Evolutionary conservation across 2,797 vertebrate genomes (phyloP).

Genomic region (Phoebastria nigripes): DNA sequence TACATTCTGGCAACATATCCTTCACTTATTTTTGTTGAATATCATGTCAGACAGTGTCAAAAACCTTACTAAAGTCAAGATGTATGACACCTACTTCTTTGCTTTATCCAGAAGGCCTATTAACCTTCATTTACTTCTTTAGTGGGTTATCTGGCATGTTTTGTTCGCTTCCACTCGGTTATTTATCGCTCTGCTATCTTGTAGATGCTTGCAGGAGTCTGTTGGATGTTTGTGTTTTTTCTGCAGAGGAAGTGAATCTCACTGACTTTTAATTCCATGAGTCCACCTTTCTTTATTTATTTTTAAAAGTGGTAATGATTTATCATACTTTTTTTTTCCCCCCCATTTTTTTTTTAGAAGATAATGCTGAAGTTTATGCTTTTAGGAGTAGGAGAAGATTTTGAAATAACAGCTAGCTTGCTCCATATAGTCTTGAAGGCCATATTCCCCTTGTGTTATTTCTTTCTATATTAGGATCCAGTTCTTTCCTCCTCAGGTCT

Average conservation of each 20-base stretch:
- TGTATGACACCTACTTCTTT: not conserved
- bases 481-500: not conserved
- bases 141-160: not conserved
- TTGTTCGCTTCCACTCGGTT: not conserved
- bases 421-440: not conserved
- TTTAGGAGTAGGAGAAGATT: not conserved
- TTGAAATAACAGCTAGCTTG: not conserved
- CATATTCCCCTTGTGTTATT: not conserved
- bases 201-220: not conserved
- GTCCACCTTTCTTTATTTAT: not conserved
- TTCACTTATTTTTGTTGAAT: not conserved
- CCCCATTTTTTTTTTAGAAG: not conserved
- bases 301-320: not conserved
- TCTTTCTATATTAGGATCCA: not conserved
- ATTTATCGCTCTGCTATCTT: not conserved
- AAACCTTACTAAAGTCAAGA: not conserved
- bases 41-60: not conserved
- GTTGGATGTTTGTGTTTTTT: not conserved
- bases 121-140: constrained; percentile 6
- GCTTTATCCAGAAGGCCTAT: not conserved
- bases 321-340: not conserved
- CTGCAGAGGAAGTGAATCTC: not conserved
- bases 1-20: not conserved
- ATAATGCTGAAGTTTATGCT: not conserved
- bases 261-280: not conserved